Conservation (phyloP, 2,797 vertebrate genomes). For the Acomys russatus region DNA sequence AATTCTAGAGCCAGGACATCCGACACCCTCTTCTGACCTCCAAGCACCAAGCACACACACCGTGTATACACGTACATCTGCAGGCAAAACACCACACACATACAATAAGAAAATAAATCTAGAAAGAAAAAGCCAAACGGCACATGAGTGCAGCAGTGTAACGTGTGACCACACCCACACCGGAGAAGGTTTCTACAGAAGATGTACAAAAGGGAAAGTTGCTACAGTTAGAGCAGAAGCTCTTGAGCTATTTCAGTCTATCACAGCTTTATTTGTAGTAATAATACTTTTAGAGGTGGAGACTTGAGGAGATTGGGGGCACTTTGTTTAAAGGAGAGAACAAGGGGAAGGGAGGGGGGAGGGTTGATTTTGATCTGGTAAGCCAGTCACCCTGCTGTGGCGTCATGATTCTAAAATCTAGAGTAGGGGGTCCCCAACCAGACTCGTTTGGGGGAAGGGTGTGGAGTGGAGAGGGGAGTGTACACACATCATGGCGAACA, state of each 20-base stretch:
- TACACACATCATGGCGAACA: background rate
- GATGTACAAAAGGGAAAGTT: background rate
- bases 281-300: background rate
- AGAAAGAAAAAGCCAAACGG: background rate
- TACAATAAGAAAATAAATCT: background rate
- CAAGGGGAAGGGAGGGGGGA: background rate
- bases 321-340: background rate
- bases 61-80: too few relatives aligned
- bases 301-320: background rate
- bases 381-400: background rate
- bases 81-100: background rate
- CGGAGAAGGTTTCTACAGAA: background rate
- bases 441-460: background rate
- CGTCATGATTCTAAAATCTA: background rate
- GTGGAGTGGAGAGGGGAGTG: background rate
- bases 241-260: background rate
- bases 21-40: background rate
- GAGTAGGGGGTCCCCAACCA: too few relatives aligned
- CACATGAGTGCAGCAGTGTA: rapidly evolving
- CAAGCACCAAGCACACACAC: background rate
- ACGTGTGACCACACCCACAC: background rate
- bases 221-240: background rate
- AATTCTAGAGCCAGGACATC: background rate
- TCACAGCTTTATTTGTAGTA: background rate
- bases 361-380: background rate